Conservation (phyloP, 2,113 vertebrate species). For the Ictalurus furcatus region DNA sequence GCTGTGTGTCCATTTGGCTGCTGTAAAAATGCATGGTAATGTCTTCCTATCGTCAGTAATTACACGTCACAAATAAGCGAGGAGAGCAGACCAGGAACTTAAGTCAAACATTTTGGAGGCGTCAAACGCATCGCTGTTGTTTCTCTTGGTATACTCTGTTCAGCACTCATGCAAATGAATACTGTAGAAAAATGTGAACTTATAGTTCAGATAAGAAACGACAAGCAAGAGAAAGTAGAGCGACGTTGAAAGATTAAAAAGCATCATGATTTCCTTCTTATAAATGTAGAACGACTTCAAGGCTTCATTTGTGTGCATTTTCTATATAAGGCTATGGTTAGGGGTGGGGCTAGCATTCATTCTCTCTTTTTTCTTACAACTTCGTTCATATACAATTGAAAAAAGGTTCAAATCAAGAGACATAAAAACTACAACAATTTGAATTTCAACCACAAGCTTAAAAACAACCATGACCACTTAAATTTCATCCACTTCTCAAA, state of each 20-base stretch:
- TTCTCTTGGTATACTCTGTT: background rate
- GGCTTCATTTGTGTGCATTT: background rate
- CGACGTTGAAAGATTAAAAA: background rate
- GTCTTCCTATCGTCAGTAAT: conserved; percentile 65
- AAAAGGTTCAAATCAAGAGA: background rate
- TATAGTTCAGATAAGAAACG: background rate
- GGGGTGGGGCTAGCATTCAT: background rate
- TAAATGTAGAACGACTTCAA: background rate
- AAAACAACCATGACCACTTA: background rate
- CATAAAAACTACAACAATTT: background rate
- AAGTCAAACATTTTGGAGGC: conserved; percentile 41
- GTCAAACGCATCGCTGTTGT: background rate
- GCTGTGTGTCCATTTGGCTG: conserved; percentile 72
- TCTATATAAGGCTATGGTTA: background rate
- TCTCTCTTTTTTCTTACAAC: background rate
- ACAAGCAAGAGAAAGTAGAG: background rate
- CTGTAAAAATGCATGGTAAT: conserved; percentile 66
- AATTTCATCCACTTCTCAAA: background rate
- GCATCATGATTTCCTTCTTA: too few relatives aligned
- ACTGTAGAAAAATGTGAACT: background rate
- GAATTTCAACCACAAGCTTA: background rate
- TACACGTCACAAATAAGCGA: conserved; percentile 61
- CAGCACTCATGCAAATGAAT: background rate
- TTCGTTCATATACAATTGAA: background rate
- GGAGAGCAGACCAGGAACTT: conserved; percentile 29